phyloP scores from a whole-genome alignment of 1,140 invertebrate species.

The Aporrectodea caliginosa region DNA sequence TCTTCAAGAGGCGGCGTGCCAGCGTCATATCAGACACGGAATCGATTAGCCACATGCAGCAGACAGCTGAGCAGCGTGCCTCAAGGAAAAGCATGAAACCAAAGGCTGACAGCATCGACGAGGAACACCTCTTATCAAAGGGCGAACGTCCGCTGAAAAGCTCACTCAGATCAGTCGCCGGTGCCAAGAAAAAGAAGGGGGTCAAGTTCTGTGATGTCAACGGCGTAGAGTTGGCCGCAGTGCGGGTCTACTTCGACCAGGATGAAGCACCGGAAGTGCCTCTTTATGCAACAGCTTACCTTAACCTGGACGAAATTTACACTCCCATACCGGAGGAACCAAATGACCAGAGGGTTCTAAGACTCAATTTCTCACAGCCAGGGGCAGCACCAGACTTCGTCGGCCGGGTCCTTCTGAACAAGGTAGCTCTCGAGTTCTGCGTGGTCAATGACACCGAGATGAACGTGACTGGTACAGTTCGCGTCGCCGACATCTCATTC shows the following conservation, averaged over 20 bases:
- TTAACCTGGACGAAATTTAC: not conserved
- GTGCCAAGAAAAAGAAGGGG: constrained; percentile 11
- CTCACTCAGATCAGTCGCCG: not conserved
- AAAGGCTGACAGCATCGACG: not conserved
- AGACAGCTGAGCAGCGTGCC: not conserved
- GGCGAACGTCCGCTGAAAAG: not conserved
- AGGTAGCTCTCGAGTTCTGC: constrained; percentile 81
- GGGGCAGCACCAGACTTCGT: constrained; percentile 71
- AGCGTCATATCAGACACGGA: not conserved
- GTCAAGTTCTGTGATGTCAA: constrained; percentile 14
- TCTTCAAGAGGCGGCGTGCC: not conserved
- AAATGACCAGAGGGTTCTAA: constrained; percentile 53
- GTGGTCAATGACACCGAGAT: constrained; percentile 59
- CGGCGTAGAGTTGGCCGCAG: constrained; percentile 13
- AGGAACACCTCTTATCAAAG: not conserved
- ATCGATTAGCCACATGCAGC: not conserved
- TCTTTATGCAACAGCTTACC: not conserved
- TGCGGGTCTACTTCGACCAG: not conserved
- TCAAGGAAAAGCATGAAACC: not conserved
- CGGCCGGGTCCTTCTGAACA: constrained; percentile 67
- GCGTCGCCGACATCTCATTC: constrained; percentile 85
- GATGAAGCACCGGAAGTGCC: constrained; percentile 8
- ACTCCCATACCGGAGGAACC: not conserved
- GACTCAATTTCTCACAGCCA: constrained; percentile 79
- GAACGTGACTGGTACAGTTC: constrained; percentile 74